Conservation (phyloP, 2,797 vertebrate species). For the Perodicticus potto region DNA sequence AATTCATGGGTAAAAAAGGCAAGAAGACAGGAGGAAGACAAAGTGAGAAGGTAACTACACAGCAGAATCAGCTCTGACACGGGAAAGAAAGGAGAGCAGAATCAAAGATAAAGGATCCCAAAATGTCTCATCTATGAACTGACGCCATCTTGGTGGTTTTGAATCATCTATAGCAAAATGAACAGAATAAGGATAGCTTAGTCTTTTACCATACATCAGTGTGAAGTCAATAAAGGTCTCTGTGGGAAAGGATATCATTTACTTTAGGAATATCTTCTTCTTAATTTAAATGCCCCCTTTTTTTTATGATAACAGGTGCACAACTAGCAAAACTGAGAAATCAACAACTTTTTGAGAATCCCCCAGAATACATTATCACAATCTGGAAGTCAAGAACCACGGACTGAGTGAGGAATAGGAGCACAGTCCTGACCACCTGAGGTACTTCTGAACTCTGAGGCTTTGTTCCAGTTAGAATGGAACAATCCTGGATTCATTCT, state of each 20-base stretch:
- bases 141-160: not conserved
- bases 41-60: not conserved
- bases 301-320: not conserved
- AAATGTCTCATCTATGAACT: not conserved
- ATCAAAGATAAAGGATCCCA: not conserved
- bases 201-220: not conserved
- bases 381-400: not conserved
- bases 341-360: not conserved
- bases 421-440: not conserved
- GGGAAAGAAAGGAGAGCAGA: not conserved
- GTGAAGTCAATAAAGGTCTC: not conserved
- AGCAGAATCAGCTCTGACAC: not conserved
- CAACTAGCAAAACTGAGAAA: not conserved
- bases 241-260: not conserved
- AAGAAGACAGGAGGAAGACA: not conserved
- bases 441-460: not conserved
- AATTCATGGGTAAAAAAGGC: not conserved
- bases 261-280: not conserved
- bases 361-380: not conserved
- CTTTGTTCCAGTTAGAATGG: not conserved
- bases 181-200: not conserved
- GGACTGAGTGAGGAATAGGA: not conserved
- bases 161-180: not conserved
- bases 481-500: not conserved
- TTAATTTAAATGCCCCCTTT: not conserved